These are phyloP conservation scores for Perodicticus potto DNA, from an alignment of 2,797 vertebrate genomes.

Conservation along the genomic window DNA sequence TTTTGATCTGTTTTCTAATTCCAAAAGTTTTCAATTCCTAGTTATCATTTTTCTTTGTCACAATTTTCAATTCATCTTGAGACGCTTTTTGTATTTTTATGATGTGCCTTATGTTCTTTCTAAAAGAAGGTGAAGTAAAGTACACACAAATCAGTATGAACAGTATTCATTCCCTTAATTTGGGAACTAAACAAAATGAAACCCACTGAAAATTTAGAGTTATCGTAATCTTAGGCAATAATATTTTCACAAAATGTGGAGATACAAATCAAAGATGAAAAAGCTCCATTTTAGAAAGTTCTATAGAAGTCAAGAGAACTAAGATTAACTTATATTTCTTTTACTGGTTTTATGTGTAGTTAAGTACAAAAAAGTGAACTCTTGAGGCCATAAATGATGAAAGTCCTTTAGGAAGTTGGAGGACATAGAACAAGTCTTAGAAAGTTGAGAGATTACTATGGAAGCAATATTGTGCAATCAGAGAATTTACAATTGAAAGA, in stretches of 20 bases:
- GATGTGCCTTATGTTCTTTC: background rate
- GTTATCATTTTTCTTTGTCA: background rate
- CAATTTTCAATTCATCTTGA: background rate
- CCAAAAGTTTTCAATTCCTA: background rate
- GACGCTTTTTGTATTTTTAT: background rate
- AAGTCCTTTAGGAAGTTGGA: background rate
- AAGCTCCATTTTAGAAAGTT: background rate
- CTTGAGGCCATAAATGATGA: background rate
- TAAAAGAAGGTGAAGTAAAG: background rate
- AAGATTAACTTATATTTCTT: background rate
- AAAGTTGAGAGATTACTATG: background rate
- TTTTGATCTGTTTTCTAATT: background rate
- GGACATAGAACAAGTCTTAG: background rate
- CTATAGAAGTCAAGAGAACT: background rate
- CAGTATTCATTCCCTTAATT: background rate
- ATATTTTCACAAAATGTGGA: background rate
- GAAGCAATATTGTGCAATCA: background rate
- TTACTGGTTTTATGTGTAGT: background rate
- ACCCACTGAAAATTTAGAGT: background rate
- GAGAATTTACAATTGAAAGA: background rate
- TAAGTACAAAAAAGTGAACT: background rate
- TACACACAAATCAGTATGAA: background rate
- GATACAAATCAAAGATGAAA: background rate
- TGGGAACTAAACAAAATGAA: background rate
- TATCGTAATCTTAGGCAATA: background rate